phyloP scores from a whole-genome alignment of 2,888 invertebrate genomes.

The Apotomis capreana region DNA sequence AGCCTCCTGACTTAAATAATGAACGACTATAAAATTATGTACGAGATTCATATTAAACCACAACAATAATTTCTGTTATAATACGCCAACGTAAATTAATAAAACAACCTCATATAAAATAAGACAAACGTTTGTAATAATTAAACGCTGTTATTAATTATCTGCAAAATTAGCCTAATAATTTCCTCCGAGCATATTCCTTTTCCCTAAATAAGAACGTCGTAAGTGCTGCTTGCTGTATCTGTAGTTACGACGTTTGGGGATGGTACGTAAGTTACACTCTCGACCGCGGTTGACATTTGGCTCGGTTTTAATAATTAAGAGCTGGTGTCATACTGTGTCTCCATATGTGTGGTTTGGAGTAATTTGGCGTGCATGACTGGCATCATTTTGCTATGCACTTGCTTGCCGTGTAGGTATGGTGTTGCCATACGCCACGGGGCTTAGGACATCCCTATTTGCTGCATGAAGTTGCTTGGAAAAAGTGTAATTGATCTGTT shows the following conservation, averaged over 20 bases:
- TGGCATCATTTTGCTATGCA: neutral
- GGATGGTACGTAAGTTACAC: neutral
- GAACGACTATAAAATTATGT: no score
- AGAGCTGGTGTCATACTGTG: neutral
- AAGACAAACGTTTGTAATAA: neutral
- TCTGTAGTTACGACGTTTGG: neutral
- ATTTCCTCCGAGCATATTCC: neutral
- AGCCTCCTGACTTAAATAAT: no score
- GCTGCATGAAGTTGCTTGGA: no score
- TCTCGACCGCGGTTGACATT: neutral
- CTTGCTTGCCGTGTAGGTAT: neutral
- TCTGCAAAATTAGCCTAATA: constrained; percentile 1
- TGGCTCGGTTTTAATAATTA: constrained; percentile 11
- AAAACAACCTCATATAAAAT: neutral
- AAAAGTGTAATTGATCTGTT: no score
- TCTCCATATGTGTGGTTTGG: neutral
- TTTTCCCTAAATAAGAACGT: neutral
- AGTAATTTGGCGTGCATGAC: neutral
- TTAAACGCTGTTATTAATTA: constrained; percentile 14
- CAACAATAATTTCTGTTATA: no score
- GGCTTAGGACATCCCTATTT: no score
- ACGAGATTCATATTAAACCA: no score
- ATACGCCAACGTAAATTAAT: neutral
- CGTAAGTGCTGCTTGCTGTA: neutral
- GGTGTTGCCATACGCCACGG: no score